Conservation (phyloP, 1,140 invertebrate genomes). For the Meloidogyne chitwoodi region DNA sequence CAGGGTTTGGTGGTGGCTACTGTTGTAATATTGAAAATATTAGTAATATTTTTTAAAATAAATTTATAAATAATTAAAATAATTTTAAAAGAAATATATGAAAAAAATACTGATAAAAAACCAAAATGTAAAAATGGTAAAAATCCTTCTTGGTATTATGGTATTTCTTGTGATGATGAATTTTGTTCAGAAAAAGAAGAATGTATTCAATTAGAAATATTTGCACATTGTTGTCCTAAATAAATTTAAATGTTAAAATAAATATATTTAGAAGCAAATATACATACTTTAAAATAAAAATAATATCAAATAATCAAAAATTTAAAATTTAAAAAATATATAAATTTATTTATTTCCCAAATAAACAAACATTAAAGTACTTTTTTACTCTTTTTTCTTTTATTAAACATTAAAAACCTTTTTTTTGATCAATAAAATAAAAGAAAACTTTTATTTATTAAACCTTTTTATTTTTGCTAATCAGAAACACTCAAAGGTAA, state of each 20-base stretch:
- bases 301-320: background rate
- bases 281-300: no score
- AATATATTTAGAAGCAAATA: no score
- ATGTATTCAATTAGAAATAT: slow-evolving; percentile 28
- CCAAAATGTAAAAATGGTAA: background rate
- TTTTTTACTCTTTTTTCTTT: background rate
- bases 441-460: background rate
- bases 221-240: slow-evolving; percentile 33
- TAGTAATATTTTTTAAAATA: no score
- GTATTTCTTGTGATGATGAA: slow-evolving; percentile 12
- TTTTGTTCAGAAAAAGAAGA: slow-evolving; percentile 19
- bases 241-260: background rate
- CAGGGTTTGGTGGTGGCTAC: no score
- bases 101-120: background rate
- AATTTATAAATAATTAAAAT: no score
- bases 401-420: background rate
- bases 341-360: background rate
- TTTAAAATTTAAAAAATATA: background rate
- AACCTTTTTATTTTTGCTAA: no score
- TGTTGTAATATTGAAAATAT: no score
- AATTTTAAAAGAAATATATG: background rate
- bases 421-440: background rate
- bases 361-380: background rate
- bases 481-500: no score
- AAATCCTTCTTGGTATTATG: background rate